phyloP scores from a whole-genome alignment of 2,888 invertebrate species.

The Amblyteles armatorius region DNA sequence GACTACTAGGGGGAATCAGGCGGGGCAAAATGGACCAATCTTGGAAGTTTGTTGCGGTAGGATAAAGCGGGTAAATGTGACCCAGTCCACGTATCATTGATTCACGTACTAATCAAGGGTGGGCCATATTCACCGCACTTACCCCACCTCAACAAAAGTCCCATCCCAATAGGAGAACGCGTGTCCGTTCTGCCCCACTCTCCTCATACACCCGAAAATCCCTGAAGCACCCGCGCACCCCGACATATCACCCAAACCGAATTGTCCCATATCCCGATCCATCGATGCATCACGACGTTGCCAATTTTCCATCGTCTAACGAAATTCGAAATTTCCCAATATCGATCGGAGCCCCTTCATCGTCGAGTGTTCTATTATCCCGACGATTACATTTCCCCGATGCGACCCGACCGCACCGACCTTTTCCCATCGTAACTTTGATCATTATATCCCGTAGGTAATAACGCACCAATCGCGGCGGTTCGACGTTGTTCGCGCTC shows the following conservation, averaged over 20 bases:
- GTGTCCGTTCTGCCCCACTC: no score
- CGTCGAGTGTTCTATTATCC: conserved; percentile 59
- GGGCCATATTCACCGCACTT: no score
- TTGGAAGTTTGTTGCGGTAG: no score
- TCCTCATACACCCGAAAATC: background rate
- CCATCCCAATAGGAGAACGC: no score
- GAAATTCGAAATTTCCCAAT: conserved; percentile 10
- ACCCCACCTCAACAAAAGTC: no score
- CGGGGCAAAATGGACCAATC: no score
- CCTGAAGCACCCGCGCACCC: background rate
- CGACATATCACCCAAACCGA: background rate
- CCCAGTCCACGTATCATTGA: no score
- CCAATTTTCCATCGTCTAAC: background rate
- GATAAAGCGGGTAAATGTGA: no score
- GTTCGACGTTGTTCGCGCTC: conserved; percentile 41
- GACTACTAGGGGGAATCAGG: no score
- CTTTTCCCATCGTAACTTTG: conserved; percentile 51
- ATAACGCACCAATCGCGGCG: conserved; percentile 38
- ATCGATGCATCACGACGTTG: conserved; percentile 1
- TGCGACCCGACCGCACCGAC: conserved; percentile 33
- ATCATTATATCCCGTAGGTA: conserved; percentile 55
- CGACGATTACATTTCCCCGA: conserved; percentile 63
- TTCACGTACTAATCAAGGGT: no score
- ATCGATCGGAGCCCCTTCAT: conserved; percentile 56
- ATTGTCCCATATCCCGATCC: background rate